Percentiles rank a stretch among this genome's conserved stretches.
phyloP scores from a whole-genome alignment of 1,140 invertebrate genomes.

The Nomia melanderi region DNA sequence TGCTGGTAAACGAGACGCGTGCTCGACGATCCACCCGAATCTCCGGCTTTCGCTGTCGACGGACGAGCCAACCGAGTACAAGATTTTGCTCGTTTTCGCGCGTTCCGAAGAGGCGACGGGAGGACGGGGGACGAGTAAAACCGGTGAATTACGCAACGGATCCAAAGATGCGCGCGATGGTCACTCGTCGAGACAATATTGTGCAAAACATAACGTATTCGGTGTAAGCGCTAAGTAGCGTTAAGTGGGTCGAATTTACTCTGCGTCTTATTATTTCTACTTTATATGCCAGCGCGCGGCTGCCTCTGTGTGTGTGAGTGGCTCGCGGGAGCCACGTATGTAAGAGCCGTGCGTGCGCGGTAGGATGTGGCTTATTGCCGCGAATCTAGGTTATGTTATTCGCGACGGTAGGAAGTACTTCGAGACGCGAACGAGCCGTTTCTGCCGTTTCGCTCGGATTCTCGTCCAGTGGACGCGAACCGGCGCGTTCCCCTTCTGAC shows the following conservation, averaged over 20 bases:
- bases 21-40: too few species aligned
- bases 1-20: too few species aligned
- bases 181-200: conserved; percentile 74
- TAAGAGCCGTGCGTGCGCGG: conserved; percentile 51
- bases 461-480: background rate
- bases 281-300: conserved; percentile 74
- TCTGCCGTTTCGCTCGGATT: background rate
- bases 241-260: conserved; percentile 81
- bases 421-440: background rate
- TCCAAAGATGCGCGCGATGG: conserved; percentile 53
- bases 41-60: too few species aligned
- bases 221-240: conserved; percentile 79
- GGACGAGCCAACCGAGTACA: background rate
- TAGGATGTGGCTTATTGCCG: conserved; percentile 79
- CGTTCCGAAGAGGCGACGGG: too few species aligned
- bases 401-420: conserved; percentile 61
- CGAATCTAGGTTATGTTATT: conserved; percentile 80
- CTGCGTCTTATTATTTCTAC: conserved; percentile 79
- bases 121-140: background rate
- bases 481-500: too few species aligned
- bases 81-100: too few species aligned
- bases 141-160: conserved; percentile 61
- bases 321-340: conserved; percentile 41
- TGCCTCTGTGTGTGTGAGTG: conserved; percentile 47
- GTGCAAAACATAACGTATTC: conserved; percentile 81